Base-by-base conservation (phyloP, 2,113 vertebrate genomes). In the Aleadryas rufinucha region DNA sequence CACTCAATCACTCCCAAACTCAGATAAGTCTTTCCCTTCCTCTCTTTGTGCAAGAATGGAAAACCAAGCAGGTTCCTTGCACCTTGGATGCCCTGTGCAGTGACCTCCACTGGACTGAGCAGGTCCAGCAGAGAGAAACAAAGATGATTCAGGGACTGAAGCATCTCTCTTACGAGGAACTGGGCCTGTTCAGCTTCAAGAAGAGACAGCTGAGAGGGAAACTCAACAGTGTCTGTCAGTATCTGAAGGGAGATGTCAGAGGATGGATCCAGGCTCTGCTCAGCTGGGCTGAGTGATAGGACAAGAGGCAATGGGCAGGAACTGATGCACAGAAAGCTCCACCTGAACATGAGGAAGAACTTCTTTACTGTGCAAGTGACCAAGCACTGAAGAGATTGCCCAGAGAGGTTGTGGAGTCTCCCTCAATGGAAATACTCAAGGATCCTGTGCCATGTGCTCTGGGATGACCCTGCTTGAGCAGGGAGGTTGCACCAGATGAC, bases 181-280 rank as follows among this genome's bases (percentile, higher is more conserved):
- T 30, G 39, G 11, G 11, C 6, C 30, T 15, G 13, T 22, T 15
- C n/a, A 75, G 30, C 16, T 28, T 39, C 1, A 1, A 26, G 45
- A 35, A 52, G 69, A 59, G 1, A 2, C 0, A 1, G 1, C 50
- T 33, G 52, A 72, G 31, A 23, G 19, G 7, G 21, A 5, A 4
- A 6, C 11, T 39, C 18, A 5, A 0, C 33, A 7, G 2, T 37
- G 33, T 52, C 45, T 22, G 10, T 15, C 30, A 24, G 39, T 4
- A 2, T 13, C 6, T 22, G 47, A 19, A 24, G 77, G 23, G 33
- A 74, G 19, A 6, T 4, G 37, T 14, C 45, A 30, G 37, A 33
- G 33, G 16, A 30, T 45, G 52, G 14, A 39, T 8, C 52, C 1
- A 3, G 77, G 68, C 27, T 59, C 68, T 59, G 15, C 56, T 70